Conservation (phyloP, 2,113 vertebrate species). For the Amia ocellicauda region DNA sequence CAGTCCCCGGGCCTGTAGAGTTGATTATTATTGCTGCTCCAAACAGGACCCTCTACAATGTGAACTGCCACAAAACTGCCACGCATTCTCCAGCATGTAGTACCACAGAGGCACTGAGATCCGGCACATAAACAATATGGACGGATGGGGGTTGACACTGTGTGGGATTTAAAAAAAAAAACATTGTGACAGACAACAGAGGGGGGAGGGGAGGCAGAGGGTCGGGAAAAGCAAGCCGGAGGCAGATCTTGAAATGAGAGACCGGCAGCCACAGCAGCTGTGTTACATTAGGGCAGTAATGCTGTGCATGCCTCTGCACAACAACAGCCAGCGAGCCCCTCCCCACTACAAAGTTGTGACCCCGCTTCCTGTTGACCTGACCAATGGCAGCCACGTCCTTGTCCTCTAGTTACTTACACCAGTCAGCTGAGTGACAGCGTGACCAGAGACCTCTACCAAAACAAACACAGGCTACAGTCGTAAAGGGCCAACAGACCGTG, state of each 20-base stretch:
- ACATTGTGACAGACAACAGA: too few species aligned
- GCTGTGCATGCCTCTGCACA: constrained; percentile 1
- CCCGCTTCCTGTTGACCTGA: not conserved
- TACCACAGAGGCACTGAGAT: too few species aligned
- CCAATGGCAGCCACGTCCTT: constrained; percentile 15
- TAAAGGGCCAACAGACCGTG: too few species aligned
- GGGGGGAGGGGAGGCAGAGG: not conserved
- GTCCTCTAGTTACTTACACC: constrained; percentile 1
- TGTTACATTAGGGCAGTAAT: not conserved
- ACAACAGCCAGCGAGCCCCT: not conserved
- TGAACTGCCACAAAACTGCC: too few species aligned
- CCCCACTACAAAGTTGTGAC: not conserved
- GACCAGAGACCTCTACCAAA: not conserved
- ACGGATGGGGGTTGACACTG: too few species aligned
- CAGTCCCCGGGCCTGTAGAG: too few species aligned
- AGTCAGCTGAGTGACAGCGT: constrained; percentile 14
- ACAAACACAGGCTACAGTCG: not conserved
- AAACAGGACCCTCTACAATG: too few species aligned
- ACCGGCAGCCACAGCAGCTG: not conserved
- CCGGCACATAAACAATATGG: too few species aligned
- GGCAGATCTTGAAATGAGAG: not conserved
- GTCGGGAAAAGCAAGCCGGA: not conserved
- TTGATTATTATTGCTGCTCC: too few species aligned
- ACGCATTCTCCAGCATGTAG: too few species aligned
- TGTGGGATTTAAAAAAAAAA: too few species aligned